phyloP scores from a whole-genome alignment of 1,140 invertebrate species.

The Bombus impatiens region DNA sequence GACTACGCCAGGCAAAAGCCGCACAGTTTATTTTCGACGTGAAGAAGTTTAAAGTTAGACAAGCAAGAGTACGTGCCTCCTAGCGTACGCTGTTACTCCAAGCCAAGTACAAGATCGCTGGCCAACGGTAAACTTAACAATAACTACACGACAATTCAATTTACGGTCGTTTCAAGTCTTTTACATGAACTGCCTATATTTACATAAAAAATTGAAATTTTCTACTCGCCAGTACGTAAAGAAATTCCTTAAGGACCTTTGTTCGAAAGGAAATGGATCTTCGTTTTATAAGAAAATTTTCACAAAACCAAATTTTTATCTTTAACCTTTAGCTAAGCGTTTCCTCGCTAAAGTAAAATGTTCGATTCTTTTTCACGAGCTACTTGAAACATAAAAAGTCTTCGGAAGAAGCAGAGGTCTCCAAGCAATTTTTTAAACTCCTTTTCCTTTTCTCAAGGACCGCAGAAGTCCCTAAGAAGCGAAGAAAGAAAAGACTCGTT shows the following conservation, averaged over 20 bases:
- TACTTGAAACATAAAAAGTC: neutral
- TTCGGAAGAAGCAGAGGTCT: neutral
- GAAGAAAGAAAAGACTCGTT: neutral
- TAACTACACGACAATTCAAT: neutral
- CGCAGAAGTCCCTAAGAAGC: neutral
- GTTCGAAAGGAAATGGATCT: no score
- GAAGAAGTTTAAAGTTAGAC: constrained; percentile 41
- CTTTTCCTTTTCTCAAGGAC: neutral
- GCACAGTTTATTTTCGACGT: constrained; percentile 38
- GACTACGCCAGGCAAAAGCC: constrained; percentile 21
- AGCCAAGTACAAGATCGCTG: neutral
- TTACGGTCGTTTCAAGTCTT: neutral
- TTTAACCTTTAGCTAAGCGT: no score
- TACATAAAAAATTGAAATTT: neutral
- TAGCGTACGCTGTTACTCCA: neutral
- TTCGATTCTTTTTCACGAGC: neutral
- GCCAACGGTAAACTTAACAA: neutral
- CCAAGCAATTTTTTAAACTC: neutral
- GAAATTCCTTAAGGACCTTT: no score
- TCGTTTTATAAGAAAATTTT: no score
- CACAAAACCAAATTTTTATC: no score
- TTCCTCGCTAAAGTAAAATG: no score
- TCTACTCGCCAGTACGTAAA: no score
- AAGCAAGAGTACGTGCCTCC: neutral
- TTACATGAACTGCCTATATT: no score